Percentiles rank a stretch among this genome's conserved stretches.
These are phyloP conservation scores for Syngnathoides biaculeatus DNA, from an alignment of 2,113 vertebrate species.

Conservation along the genomic window DNA sequence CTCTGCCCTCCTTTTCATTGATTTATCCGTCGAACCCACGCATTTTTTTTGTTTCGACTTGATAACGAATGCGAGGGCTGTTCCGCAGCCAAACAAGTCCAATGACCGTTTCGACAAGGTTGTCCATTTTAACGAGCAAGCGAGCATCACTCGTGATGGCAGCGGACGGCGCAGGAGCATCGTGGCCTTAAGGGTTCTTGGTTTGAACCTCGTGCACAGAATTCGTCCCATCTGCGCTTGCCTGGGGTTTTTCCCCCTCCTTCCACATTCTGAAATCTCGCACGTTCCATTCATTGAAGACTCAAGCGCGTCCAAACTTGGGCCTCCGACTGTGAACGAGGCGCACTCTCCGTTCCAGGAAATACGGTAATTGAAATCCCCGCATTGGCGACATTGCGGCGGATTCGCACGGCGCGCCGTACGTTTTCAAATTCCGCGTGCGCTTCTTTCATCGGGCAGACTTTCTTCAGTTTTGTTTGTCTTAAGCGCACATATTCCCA, in stretches of 20 bases:
- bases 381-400: conserved; percentile 43
- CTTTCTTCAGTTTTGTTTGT: conserved; percentile 75
- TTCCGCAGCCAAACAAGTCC: conserved; percentile 44
- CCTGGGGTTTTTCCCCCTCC: too few species aligned
- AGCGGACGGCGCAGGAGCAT: too few species aligned
- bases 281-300: too few species aligned
- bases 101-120: not conserved
- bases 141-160: not conserved
- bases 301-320: too few species aligned
- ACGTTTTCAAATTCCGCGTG: conserved; percentile 52
- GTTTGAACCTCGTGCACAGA: too few species aligned
- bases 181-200: too few species aligned
- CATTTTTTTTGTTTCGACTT: conserved; percentile 42
- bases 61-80: conserved; percentile 44
- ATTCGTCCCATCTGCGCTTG: too few species aligned
- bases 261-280: too few species aligned
- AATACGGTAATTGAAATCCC: not conserved
- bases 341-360: too few species aligned
- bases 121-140: not conserved
- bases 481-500: conserved; percentile 73
- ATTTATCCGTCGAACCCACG: conserved; percentile 57
- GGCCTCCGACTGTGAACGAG: too few species aligned
- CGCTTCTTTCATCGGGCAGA: conserved; percentile 67
- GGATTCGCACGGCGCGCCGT: conserved; percentile 49
- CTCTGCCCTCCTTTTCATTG: conserved; percentile 58